These are phyloP conservation scores for Sipha flava DNA, from an alignment of 1,140 invertebrate species.

Conservation along the genomic window DNA sequence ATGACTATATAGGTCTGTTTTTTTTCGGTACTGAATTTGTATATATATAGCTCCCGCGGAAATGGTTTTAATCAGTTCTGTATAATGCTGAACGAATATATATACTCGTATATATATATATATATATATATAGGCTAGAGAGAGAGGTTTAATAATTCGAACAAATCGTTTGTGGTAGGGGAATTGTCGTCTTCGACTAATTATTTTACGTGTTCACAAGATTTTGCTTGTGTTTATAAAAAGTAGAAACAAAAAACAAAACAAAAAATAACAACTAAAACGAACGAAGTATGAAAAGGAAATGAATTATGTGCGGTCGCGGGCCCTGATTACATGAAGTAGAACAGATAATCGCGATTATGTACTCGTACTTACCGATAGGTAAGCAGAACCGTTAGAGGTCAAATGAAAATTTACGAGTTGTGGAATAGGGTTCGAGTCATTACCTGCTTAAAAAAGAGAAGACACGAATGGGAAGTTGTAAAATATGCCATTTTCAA, in stretches of 20 bases:
- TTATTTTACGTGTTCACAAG: not conserved
- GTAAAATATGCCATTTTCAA: not conserved
- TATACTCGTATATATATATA: not conserved
- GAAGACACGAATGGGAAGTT: not conserved
- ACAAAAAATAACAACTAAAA: slow-evolving; percentile 6
- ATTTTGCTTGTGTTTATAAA: not conserved
- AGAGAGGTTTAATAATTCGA: not conserved
- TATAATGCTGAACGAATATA: not conserved
- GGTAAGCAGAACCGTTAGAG: not conserved
- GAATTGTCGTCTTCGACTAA: not conserved
- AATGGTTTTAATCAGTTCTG: not conserved
- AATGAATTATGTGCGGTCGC: slow-evolving; percentile 8
- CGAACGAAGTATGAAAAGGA: slow-evolving; percentile 20
- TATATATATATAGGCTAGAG: not conserved
- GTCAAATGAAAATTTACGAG: not conserved
- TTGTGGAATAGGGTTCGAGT: not conserved
- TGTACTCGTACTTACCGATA: not conserved
- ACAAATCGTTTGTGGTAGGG: not conserved
- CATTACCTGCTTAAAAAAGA: not conserved
- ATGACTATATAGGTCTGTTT: not conserved
- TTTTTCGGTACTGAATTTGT: not conserved
- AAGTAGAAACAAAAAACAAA: not conserved
- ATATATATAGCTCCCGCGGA: not conserved
- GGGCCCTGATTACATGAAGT: slow-evolving; percentile 7
- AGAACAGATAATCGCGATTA: slow-evolving; percentile 18